Evolutionary conservation across 2,888 invertebrate species (phyloP), one percentile per base, ranked within the genome.

Genomic region (Chymomyza procnemis): DNA sequence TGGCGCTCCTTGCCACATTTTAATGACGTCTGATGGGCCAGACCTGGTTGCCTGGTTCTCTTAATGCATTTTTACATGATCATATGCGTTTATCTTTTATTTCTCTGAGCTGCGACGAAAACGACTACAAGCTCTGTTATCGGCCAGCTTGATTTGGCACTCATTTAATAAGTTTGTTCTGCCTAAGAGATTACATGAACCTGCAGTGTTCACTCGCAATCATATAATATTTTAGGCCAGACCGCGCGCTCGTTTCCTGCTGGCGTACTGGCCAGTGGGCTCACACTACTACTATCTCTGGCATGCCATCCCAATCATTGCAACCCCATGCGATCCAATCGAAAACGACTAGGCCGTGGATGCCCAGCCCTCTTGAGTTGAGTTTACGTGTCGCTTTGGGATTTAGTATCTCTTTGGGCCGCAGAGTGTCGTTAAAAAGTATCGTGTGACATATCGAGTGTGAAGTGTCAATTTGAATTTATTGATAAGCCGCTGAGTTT

Each of bases 391-490:
- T 57, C 46, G 30, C 52, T 4, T 34, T 18, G 26, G 56, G 52
- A 21, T 67, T 19, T 52, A 16, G 26, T 26, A 26, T 26, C 26
- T 59, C 56, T 70, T 69, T 56, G 41, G 19, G 19, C 56, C 58
- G 61, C n/a, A 54, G 30, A n/a, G 16, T 19, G 16, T 71, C 26
- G 61, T n/a, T n/a, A n/a, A 48, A 74, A 79, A 86, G 82, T 89
- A 89, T 89, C 89, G 83, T 87, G 88, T 89, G 90, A 89, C 90
- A 89, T 88, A 89, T 89, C 89, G 84, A 89, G 90, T 89, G 89
- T 89, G 89, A 89, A 89, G 80, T 89, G 89, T 90, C 89, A 89
- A 88, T 89, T 88, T 89, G 85, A 89, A 89, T 89, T 90, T 89
- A 89, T 90, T 89, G 90, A 89, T 89, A 90, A 89, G 79, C 79